Conservation (phyloP, 2,797 vertebrate species). For the Neomorphus geoffroyi region DNA sequence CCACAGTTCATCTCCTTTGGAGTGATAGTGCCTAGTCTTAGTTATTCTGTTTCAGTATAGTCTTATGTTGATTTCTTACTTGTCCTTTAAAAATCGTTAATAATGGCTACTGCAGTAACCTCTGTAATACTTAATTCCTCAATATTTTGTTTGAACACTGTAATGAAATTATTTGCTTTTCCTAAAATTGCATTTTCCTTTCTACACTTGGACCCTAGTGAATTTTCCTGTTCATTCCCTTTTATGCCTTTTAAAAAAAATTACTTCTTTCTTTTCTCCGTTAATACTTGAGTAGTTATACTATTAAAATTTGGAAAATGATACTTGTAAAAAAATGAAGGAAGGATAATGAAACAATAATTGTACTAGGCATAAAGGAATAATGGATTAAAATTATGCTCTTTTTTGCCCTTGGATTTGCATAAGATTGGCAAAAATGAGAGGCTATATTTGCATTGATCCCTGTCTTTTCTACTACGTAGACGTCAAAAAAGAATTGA, state of each 20-base stretch:
- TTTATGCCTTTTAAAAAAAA: neutral
- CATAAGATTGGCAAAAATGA: slow-evolving; percentile 35
- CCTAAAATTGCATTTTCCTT: neutral
- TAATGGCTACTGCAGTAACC: neutral
- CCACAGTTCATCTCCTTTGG: neutral
- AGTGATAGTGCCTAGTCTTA: neutral
- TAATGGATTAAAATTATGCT: slow-evolving; percentile 18
- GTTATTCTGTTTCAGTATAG: neutral
- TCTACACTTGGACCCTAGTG: neutral
- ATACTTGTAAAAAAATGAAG: slow-evolving; percentile 7
- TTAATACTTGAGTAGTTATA: neutral
- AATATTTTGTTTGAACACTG: neutral
- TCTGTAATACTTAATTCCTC: neutral
- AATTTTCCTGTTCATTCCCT: neutral
- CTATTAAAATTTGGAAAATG: neutral
- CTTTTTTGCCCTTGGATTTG: slow-evolving; percentile 40
- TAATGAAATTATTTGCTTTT: neutral
- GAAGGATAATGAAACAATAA: neutral
- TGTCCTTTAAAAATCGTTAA: neutral
- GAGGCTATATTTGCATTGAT: neutral
- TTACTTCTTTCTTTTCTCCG: neutral
- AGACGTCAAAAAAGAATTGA: slow-evolving; percentile 11
- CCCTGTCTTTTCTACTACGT: neutral
- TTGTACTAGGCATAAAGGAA: slow-evolving; percentile 17
- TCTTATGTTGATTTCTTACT: neutral